Evolutionary conservation across 2,797 vertebrate species (phyloP).

Genomic region (Tinamus major): DNA sequence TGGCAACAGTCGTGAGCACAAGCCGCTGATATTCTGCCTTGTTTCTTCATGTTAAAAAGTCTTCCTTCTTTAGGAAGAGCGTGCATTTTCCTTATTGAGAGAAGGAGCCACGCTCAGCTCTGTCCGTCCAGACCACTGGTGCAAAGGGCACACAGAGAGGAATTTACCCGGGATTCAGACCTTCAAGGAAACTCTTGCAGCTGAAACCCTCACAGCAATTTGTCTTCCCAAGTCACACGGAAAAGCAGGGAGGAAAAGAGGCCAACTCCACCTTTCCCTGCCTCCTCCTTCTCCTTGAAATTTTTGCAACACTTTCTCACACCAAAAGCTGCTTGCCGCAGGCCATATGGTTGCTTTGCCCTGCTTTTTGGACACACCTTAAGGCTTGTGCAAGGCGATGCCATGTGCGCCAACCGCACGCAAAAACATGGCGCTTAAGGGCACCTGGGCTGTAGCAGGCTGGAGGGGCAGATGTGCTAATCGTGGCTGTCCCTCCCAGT

Average conservation of each 20-base stretch:
- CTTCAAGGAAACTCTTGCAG: neutral
- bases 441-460: neutral
- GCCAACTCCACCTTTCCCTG: neutral
- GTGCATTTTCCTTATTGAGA: neutral
- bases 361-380: constrained; percentile 25
- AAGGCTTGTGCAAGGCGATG: neutral
- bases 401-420: neutral
- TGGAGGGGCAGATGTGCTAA: neutral
- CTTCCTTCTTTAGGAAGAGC: neutral
- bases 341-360: neutral
- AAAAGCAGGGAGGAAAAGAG: fast-evolving
- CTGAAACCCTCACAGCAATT: neutral
- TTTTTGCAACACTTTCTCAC: neutral
- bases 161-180: neutral
- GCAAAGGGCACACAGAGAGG: neutral
- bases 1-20: constrained; percentile 8
- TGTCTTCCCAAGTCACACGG: neutral
- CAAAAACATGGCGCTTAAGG: neutral
- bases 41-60: neutral
- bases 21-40: neutral
- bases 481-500: fast-evolving
- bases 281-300: neutral
- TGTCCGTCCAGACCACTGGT: neutral
- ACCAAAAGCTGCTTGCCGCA: neutral
- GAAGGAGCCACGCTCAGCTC: neutral